Conservation (phyloP, 2,888 invertebrate species). For the Tetragnatha montana region DNA sequence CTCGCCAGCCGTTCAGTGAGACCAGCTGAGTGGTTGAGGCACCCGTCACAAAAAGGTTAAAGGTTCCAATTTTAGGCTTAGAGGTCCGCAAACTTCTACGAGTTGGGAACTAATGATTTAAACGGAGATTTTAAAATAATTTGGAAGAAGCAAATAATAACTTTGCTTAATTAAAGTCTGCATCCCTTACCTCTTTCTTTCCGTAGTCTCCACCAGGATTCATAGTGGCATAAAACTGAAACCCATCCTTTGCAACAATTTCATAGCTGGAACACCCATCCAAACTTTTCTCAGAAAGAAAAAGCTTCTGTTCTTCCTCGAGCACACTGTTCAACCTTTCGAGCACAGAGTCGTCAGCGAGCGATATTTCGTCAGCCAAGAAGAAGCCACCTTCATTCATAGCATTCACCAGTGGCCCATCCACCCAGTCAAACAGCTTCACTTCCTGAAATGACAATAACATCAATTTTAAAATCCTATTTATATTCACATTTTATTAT, state of each 20-base stretch:
- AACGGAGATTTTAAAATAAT: background rate
- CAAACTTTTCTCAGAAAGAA: constrained; percentile 91
- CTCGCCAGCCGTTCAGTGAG: too few species aligned
- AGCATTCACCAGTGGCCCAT: constrained; percentile 94
- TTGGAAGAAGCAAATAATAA: background rate
- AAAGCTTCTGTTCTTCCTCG: constrained; percentile 91
- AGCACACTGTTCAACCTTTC: constrained; percentile 97
- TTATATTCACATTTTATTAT: too few species aligned
- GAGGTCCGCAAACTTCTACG: too few species aligned
- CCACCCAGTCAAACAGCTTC: constrained; percentile 95
- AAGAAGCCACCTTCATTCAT: constrained; percentile 93
- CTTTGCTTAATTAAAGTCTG: background rate
- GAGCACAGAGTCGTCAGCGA: constrained; percentile 98
- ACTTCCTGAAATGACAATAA: background rate
- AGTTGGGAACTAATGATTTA: too few species aligned
- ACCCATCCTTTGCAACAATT: constrained; percentile 81
- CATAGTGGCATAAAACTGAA: constrained; percentile 98
- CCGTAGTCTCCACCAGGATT: constrained; percentile 99
- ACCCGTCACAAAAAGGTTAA: too few species aligned
- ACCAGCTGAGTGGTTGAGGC: too few species aligned
- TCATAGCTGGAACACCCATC: constrained; percentile 79
- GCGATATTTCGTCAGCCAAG: constrained; percentile 97
- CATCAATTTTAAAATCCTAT: too few species aligned
- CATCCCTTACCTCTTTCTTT: constrained; percentile 87
- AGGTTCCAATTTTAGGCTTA: too few species aligned